These are phyloP conservation scores for Hyphantria cunea DNA, from an alignment of 1,140 invertebrate genomes.

Conservation along the genomic window DNA sequence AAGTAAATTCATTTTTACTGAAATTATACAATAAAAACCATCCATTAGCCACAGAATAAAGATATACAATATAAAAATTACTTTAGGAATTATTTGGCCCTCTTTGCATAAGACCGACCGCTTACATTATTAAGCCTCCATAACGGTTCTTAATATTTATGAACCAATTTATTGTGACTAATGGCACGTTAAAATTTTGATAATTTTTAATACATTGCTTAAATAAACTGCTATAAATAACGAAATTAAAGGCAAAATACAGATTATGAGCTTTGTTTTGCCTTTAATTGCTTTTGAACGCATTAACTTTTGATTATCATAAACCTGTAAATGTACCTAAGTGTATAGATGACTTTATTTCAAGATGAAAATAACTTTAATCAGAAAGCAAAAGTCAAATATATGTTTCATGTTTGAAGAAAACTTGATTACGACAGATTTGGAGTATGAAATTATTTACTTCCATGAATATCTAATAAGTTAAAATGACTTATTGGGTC, in stretches of 20 bases:
- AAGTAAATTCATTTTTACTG: too few relatives aligned
- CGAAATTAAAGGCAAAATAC: constrained; percentile 27
- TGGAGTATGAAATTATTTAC: too few relatives aligned
- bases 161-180: constrained; percentile 47
- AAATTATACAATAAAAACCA: neutral
- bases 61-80: constrained; percentile 7
- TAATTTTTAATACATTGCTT: constrained; percentile 45
- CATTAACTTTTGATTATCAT: neutral
- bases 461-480: too few relatives aligned
- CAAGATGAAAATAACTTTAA: too few relatives aligned
- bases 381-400: too few relatives aligned
- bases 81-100: constrained; percentile 31
- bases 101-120: constrained; percentile 43
- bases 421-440: too few relatives aligned
- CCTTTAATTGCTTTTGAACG: neutral
- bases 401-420: too few relatives aligned
- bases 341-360: too few relatives aligned
- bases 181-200: constrained; percentile 39
- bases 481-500: too few relatives aligned
- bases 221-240: constrained; percentile 30
- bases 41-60: neutral
- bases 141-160: constrained; percentile 47
- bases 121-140: constrained; percentile 40
- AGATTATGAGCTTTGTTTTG: constrained; percentile 1
- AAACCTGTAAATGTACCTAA: too few relatives aligned